Percentiles rank a stretch among this genome's conserved stretches.
Evolutionary conservation across 2,113 vertebrate species (phyloP).

Genomic region (Trichomycterus rosablanca): DNA sequence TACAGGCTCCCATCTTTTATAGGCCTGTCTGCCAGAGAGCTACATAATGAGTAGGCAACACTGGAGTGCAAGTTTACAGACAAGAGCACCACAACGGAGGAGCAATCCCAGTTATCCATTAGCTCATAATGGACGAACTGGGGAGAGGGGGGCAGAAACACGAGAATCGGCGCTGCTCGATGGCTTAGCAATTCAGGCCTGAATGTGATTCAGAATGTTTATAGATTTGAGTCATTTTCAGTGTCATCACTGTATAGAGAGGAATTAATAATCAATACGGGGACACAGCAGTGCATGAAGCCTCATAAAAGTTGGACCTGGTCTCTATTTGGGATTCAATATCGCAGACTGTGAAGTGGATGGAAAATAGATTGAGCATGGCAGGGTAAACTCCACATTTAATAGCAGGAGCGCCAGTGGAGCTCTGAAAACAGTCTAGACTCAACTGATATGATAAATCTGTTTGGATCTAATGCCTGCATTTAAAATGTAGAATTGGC

Average conservation of each 20-base stretch:
- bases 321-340: too few species aligned
- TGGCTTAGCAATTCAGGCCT: slow-evolving; percentile 4
- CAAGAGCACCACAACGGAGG: slow-evolving; percentile 31
- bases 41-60: slow-evolving; percentile 30
- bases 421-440: too few species aligned
- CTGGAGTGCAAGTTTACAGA: slow-evolving; percentile 46
- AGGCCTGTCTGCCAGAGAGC: slow-evolving; percentile 31
- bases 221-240: not conserved
- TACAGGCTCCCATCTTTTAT: slow-evolving; percentile 43
- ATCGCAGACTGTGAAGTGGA: too few species aligned
- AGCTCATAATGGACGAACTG: slow-evolving; percentile 35
- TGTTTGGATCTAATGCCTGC: too few species aligned
- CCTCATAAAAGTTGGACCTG: too few species aligned
- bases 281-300: not conserved
- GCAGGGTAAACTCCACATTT: too few species aligned
- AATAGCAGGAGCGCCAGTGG: too few species aligned
- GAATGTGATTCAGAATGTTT: not conserved
- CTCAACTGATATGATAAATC: too few species aligned
- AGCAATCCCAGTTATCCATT: slow-evolving; percentile 38
- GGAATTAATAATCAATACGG: not conserved
- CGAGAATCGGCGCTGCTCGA: slow-evolving; percentile 6
- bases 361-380: too few species aligned
- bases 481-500: too few species aligned
- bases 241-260: not conserved
- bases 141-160: slow-evolving; percentile 22